Conservation (phyloP, 2,113 vertebrate genomes). For the Pygoscelis adeliae region DNA sequence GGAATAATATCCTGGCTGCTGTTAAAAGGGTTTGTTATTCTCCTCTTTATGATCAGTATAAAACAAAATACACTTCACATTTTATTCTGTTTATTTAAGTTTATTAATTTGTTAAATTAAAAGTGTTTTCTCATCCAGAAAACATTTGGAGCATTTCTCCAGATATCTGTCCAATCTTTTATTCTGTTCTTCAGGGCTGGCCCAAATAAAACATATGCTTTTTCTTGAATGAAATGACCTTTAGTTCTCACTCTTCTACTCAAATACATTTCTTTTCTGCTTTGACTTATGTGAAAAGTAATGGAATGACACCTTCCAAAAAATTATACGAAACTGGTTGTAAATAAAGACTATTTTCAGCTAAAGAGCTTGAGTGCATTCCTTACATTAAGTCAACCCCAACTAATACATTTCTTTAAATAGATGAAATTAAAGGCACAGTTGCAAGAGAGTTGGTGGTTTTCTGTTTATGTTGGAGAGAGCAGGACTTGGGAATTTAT, state of each 20-base stretch:
- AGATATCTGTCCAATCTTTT: background rate
- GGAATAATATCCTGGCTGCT: background rate
- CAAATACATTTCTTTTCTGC: background rate
- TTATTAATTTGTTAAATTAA: background rate
- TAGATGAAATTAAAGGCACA: background rate
- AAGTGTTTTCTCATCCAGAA: background rate
- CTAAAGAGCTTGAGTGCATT: background rate
- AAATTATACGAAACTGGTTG: background rate
- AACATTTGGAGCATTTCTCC: background rate
- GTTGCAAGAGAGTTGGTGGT: background rate
- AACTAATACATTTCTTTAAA: background rate
- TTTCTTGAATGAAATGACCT: background rate
- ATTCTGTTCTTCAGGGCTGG: background rate
- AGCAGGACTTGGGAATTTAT: background rate
- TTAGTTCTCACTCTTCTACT: background rate
- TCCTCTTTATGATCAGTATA: background rate
- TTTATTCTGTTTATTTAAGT: background rate
- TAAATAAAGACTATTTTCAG: constrained; percentile 25
- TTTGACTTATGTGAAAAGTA: background rate
- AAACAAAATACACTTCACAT: background rate
- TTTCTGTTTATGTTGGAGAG: background rate
- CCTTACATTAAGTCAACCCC: background rate
- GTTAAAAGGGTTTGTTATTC: background rate
- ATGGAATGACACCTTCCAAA: background rate
- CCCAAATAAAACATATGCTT: background rate